Evolutionary conservation across 2,113 vertebrate species (phyloP).

Genomic region (Gobio gobio): DNA sequence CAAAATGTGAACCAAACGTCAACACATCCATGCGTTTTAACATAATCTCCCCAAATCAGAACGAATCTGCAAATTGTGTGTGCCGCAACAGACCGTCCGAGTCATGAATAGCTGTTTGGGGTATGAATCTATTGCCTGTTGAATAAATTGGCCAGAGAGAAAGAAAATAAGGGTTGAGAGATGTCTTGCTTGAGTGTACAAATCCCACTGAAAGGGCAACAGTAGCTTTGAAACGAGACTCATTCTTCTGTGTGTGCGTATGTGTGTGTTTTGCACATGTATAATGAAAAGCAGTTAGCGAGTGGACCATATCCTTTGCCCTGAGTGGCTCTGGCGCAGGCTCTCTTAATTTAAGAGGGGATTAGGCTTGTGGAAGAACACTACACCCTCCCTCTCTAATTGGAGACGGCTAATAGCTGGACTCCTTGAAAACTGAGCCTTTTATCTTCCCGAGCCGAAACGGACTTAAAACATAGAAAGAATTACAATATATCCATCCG

Average conservation of each 20-base stretch:
- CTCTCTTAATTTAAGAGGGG: conserved; percentile 69
- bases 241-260: conserved; percentile 43
- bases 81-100: neutral
- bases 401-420: conserved; percentile 71
- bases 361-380: conserved; percentile 66
- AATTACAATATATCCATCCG: conserved; percentile 39
- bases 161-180: conserved; percentile 47
- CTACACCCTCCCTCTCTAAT: conserved; percentile 68
- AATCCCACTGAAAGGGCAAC: conserved; percentile 57
- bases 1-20: neutral
- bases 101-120: conserved; percentile 33
- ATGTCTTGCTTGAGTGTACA: conserved; percentile 66
- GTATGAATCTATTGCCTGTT: conserved; percentile 42
- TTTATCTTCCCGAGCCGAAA: conserved; percentile 51
- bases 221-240: conserved; percentile 52
- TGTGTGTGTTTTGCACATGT: conserved; percentile 59
- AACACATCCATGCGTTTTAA: neutral
- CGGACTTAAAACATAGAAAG: conserved; percentile 47
- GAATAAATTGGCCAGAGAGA: conserved; percentile 56
- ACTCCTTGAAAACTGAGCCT: conserved; percentile 47
- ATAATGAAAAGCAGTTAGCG: conserved; percentile 67
- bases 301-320: conserved; percentile 64
- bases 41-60: conserved; percentile 19
- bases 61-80: conserved; percentile 9
- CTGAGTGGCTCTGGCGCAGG: conserved; percentile 54